These are phyloP conservation scores for Cyclina sinensis DNA, from an alignment of 1,140 invertebrate species.

Conservation along the genomic window DNA sequence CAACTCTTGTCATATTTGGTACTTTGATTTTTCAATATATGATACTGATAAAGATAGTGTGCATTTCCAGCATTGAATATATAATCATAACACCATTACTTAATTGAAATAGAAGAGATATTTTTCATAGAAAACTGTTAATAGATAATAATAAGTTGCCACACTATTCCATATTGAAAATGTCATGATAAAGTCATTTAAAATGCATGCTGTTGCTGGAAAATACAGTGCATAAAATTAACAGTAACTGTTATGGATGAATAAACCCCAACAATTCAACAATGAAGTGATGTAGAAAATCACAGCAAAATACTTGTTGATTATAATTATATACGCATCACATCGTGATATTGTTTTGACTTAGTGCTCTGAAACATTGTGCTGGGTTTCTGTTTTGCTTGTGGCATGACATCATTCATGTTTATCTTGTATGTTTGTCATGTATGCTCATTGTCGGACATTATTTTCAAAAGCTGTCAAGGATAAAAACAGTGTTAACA, in stretches of 20 bases:
- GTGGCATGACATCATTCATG: slow-evolving; percentile 22
- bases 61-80: too few relatives aligned
- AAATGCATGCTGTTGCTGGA: too few relatives aligned
- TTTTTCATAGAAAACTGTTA: too few relatives aligned
- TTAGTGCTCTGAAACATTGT: not conserved
- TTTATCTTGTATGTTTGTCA: slow-evolving; percentile 8
- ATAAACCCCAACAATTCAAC: not conserved
- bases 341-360: not conserved
- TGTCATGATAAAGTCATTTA: too few relatives aligned
- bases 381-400: not conserved
- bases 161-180: too few relatives aligned
- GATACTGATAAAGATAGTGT: too few relatives aligned
- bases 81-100: too few relatives aligned
- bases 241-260: slow-evolving; percentile 12
- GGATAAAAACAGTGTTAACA: not conserved
- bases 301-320: not conserved
- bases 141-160: too few relatives aligned
- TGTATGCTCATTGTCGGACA: not conserved
- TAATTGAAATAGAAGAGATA: too few relatives aligned
- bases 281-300: slow-evolving; percentile 12
- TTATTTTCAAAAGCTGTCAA: slow-evolving; percentile 13
- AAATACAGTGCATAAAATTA: too few relatives aligned
- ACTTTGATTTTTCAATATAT: too few relatives aligned
- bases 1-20: too few relatives aligned
- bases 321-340: not conserved